Conservation (phyloP, 2,797 vertebrate species). For the Notoglanidium macrostoma region DNA sequence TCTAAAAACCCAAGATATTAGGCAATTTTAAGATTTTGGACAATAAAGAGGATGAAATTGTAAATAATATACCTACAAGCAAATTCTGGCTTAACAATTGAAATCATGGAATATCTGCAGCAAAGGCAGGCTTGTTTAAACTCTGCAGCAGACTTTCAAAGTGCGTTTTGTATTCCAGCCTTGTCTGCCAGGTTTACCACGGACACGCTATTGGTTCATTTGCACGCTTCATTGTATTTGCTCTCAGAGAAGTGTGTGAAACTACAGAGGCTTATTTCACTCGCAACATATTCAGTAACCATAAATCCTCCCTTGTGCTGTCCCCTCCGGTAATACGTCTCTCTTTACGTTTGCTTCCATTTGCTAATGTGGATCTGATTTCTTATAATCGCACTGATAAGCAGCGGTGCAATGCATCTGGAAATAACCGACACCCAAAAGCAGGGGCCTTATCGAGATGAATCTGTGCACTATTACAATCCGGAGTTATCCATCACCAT, state of each 20-base stretch:
- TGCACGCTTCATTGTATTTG: conserved; percentile 39
- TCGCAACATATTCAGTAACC: conserved; percentile 46
- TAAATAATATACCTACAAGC: background rate
- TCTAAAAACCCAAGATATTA: background rate
- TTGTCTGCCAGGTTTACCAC: conserved; percentile 16
- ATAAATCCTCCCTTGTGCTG: conserved; percentile 50
- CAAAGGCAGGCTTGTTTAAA: background rate
- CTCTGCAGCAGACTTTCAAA: conserved; percentile 1
- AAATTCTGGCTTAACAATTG: background rate
- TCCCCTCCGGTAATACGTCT: conserved; percentile 57
- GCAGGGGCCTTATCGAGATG: conserved; percentile 78
- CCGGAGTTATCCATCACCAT: conserved; percentile 77
- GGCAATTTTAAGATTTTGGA: background rate
- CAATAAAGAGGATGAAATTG: background rate
- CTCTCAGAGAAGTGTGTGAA: conserved; percentile 30
- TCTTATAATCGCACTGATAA: conserved; percentile 74
- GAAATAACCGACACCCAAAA: conserved; percentile 77
- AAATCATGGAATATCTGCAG: background rate
- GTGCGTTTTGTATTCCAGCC: conserved; percentile 14
- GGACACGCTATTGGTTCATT: conserved; percentile 26
- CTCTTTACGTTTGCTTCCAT: conserved; percentile 57
- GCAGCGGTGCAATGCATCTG: conserved; percentile 66
- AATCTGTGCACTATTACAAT: conserved; percentile 72
- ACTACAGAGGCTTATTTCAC: conserved; percentile 38
- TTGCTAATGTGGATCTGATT: conserved; percentile 74